Evolutionary conservation across 2,113 vertebrate genomes (phyloP), one percentile per base, ranked within the genome.

Genomic region (Erpornis zantholeuca): DNA sequence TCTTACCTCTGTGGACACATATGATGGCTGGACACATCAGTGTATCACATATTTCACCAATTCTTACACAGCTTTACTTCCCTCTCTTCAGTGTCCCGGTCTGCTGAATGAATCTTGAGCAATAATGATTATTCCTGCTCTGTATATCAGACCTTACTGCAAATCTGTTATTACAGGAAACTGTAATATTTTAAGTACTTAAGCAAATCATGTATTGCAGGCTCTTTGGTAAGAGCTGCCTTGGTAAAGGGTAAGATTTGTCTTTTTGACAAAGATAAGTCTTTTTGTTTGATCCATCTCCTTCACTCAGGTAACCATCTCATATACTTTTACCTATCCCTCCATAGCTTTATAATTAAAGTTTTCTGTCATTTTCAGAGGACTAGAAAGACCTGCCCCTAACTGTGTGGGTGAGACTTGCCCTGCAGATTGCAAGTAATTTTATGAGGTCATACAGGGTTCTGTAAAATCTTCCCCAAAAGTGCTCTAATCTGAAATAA

Each of bases 201-300:
- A 66, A 35, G 13, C 7, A 83, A 88, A 38, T 6, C 1, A 3
- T 63, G 2, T 57, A 8, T 45, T 0, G 0, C 20, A 36, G 13
- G 25, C n/a, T 73, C 33, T 38, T 10, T 4, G 3, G 5, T 50
- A 70, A n/a, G 10, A 16, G 22, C 10, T 61, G 25, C 29, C 33
- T 53, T 66, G 15, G 11, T 89, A 42, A 80, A 73, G 29, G 42
- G 4, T 31, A 40, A 75, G 31, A 78, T 45, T n/a, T n/a, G n/a
- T n/a, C n/a, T n/a, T n/a, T n/a, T n/a, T n/a, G n/a, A n/a, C n/a
- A n/a, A n/a, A n/a, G n/a, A n/a, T n/a, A n/a, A n/a, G n/a, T 2
- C 6, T 52, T 75, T 77, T 50, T 24, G 3, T 77, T 95, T 64
- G 17, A 20, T 73, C 15, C 42, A 23, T 14, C 9, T 50, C 14